Conservation (phyloP, 2,113 vertebrate genomes). For the Xerus inauris region DNA sequence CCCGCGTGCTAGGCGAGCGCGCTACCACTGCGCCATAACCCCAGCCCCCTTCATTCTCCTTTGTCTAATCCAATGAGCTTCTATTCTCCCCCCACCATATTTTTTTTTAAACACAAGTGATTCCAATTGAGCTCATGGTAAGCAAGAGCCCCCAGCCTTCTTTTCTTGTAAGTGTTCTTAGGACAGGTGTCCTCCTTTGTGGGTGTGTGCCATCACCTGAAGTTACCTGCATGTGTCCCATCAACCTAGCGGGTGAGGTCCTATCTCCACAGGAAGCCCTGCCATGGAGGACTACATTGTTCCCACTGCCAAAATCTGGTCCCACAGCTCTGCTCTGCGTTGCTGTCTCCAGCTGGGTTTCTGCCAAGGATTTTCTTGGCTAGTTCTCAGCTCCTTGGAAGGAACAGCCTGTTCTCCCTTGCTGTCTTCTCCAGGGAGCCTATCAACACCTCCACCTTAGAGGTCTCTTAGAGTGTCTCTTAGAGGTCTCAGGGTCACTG, state of each 20-base stretch:
- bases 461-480: neutral
- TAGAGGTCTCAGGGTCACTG: neutral
- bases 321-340: rapidly evolving
- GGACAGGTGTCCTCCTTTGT: neutral
- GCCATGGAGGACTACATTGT: neutral
- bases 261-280: neutral
- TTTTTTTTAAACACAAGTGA: neutral
- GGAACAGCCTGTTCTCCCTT: neutral
- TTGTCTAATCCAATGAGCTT: too few relatives aligned
- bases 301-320: neutral
- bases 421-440: neutral
- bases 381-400: neutral
- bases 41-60: too few relatives aligned
- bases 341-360: neutral
- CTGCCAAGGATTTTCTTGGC: conserved; percentile 31
- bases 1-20: too few relatives aligned
- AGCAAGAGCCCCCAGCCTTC: neutral
- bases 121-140: neutral
- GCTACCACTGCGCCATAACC: too few relatives aligned
- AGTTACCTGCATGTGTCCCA: neutral
- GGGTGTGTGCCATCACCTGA: neutral
- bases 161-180: neutral
- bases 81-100: too few relatives aligned
- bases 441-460: neutral
- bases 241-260: neutral